A percentile compares a stretch with the other conserved stretches of the same genome.
phyloP scores from a whole-genome alignment of 2,113 vertebrate genomes.

The Pseudonaja textilis region DNA sequence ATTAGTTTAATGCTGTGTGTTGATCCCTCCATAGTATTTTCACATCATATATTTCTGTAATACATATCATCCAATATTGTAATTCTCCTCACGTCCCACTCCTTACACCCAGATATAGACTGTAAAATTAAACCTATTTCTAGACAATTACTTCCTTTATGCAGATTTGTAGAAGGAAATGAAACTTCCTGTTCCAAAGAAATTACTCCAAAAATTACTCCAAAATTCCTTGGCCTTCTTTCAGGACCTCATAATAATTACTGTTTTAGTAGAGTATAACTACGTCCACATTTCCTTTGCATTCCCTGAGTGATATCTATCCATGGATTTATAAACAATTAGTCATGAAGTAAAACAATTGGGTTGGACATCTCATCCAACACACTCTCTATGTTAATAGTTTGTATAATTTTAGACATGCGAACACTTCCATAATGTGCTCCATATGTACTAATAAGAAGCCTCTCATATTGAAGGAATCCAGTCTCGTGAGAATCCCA shows the following conservation, averaged over 20 bases:
- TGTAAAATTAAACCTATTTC: conserved; percentile 27
- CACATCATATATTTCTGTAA: not conserved
- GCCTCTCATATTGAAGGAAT: not conserved
- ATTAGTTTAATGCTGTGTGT: not conserved
- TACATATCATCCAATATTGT: not conserved
- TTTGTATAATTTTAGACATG: not conserved
- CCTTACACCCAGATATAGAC: fast-evolving
- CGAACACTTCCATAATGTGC: conserved; percentile 17
- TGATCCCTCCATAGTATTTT: not conserved
- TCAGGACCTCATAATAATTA: conserved; percentile 14
- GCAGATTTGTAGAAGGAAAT: not conserved
- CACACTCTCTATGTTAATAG: not conserved
- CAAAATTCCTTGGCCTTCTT: not conserved
- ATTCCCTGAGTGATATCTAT: not conserved
- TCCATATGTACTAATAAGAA: conserved; percentile 35
- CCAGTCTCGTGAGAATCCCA: not conserved
- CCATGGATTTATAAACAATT: not conserved
- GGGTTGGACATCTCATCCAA: not conserved
- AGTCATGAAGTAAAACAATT: not conserved
- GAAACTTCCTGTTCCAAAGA: conserved; percentile 21
- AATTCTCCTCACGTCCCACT: not conserved
- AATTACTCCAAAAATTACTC: not conserved
- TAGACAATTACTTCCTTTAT: not conserved
- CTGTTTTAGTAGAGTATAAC: not conserved
- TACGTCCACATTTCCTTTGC: not conserved